phyloP scores from a whole-genome alignment of 1,140 invertebrate species.

The Drosophila equinoxialis region DNA sequence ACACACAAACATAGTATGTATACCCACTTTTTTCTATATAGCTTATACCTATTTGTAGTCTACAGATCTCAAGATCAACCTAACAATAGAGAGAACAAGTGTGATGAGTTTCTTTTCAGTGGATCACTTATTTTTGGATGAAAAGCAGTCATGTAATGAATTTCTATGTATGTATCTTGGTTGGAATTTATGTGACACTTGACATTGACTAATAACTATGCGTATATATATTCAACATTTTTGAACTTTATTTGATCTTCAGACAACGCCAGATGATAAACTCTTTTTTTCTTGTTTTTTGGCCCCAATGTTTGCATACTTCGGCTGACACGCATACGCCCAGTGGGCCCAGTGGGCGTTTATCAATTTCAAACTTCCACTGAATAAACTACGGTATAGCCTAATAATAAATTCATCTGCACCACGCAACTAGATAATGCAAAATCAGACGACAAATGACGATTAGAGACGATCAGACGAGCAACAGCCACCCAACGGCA shows the following conservation, averaged over 20 bases:
- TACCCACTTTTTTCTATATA: not conserved
- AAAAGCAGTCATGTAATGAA: conserved; percentile 14
- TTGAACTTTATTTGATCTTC: conserved; percentile 14
- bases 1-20: no score
- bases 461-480: conserved; percentile 11
- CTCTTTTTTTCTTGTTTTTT: conserved; percentile 14
- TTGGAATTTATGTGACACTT: conserved; percentile 53
- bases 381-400: conserved; percentile 40
- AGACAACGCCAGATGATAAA: conserved; percentile 41
- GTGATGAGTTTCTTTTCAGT: conserved; percentile 18
- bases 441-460: not conserved
- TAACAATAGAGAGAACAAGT: conserved; percentile 23
- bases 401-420: conserved; percentile 53
- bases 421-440: conserved; percentile 51
- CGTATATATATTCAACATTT: conserved; percentile 9
- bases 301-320: conserved; percentile 22
- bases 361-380: conserved; percentile 48
- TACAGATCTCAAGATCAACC: not conserved
- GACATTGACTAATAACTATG: conserved; percentile 26
- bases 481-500: conserved; percentile 37
- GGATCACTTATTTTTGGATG: conserved; percentile 10
- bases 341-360: conserved; percentile 48
- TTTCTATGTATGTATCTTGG: not conserved
- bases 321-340: conserved; percentile 64
- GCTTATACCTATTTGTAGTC: not conserved